These are phyloP conservation scores for Actinia equina DNA, from an alignment of 64 coral and sea anemone species.

Conservation along the genomic window DNA sequence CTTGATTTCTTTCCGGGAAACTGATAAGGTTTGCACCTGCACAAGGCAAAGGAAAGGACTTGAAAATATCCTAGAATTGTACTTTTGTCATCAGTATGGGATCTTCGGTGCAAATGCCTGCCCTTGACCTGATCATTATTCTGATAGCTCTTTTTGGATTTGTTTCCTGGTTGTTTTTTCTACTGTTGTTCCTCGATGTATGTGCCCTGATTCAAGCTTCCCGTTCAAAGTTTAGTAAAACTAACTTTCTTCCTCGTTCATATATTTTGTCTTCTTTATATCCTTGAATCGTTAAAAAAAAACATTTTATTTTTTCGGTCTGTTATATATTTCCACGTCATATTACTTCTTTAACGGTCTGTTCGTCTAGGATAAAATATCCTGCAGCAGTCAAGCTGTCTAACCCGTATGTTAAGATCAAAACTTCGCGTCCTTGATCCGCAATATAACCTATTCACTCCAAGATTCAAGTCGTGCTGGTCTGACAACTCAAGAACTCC, in stretches of 20 bases:
- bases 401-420: neutral
- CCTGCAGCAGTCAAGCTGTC: neutral
- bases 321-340: neutral
- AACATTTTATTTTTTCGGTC: neutral
- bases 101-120: neutral
- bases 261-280: neutral
- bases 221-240: neutral
- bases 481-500: neutral
- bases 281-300: neutral
- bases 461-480: neutral
- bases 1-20: neutral
- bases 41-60: neutral
- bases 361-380: neutral
- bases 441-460: neutral
- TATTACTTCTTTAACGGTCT: neutral
- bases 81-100: neutral
- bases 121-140: neutral
- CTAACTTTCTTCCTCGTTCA: neutral
- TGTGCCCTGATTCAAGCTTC: neutral
- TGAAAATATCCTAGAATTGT: conserved; percentile 3
- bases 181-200: neutral
- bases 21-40: conserved; percentile 16
- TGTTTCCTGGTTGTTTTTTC: neutral
- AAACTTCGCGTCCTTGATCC: neutral
- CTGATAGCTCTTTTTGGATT: neutral